These are phyloP conservation scores for Aptenodytes forsteri DNA, from an alignment of 2,113 vertebrate species.

Conservation along the genomic window DNA sequence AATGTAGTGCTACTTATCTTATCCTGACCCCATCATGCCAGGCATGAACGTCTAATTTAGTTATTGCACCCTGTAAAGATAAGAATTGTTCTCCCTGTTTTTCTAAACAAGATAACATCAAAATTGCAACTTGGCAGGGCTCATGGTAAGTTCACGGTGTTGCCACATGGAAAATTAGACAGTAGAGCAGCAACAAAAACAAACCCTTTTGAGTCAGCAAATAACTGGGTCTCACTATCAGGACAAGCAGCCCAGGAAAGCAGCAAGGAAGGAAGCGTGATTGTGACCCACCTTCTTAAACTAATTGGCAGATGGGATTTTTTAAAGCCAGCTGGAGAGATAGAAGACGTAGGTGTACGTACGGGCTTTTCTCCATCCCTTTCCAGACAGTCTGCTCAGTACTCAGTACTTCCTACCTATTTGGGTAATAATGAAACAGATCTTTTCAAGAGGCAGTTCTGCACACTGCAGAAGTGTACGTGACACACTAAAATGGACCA, in stretches of 20 bases:
- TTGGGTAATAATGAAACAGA: not conserved
- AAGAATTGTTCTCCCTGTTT: constrained; percentile 37
- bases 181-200: constrained; percentile 4
- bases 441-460: not conserved
- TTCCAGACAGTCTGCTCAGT: not conserved
- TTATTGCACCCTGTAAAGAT: constrained; percentile 18
- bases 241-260: not conserved
- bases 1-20: not conserved
- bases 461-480: not conserved
- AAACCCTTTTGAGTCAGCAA: constrained; percentile 8
- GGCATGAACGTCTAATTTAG: not conserved
- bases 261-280: not conserved
- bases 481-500: not conserved
- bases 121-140: constrained; percentile 32
- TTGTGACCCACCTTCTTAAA: not conserved
- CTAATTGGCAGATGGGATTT: not conserved
- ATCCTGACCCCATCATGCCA: not conserved
- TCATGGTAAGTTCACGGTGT: constrained; percentile 16
- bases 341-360: not conserved
- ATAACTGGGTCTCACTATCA: not conserved
- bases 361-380: not conserved
- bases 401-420: not conserved
- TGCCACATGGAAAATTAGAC: constrained; percentile 51
- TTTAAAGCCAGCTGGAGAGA: not conserved
- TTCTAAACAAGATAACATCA: constrained; percentile 65